Evolutionary conservation across 1,140 invertebrate species (phyloP).

Genomic region (Euwallacea similis): DNA sequence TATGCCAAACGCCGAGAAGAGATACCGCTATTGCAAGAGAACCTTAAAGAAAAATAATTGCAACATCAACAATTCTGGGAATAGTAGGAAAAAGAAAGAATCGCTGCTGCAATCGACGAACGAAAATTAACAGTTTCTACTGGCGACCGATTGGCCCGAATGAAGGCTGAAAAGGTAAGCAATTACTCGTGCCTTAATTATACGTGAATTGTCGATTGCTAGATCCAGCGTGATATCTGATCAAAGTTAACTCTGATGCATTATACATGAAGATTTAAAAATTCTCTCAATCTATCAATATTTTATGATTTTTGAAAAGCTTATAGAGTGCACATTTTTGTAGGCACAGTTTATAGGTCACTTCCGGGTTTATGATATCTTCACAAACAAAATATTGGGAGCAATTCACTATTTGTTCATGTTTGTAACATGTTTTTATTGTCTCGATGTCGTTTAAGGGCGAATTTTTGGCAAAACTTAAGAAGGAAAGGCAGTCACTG

Average conservation of each 20-base stretch:
- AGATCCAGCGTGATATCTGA: no score
- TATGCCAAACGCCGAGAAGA: conserved; percentile 92
- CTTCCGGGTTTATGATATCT: neutral
- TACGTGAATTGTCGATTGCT: no score
- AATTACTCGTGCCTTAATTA: neutral
- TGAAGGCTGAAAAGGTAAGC: conserved; percentile 71
- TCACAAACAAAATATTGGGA: neutral
- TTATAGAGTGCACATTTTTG: no score
- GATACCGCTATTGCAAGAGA: conserved; percentile 86
- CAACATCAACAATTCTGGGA: conserved; percentile 84
- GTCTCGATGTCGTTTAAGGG: conserved; percentile 53
- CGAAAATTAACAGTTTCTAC: conserved; percentile 82
- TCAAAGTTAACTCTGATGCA: no score
- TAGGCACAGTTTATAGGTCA: no score
- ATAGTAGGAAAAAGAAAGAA: conserved; percentile 84
- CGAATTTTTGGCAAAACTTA: conserved; percentile 75
- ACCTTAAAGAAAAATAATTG: conserved; percentile 81
- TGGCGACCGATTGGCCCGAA: conserved; percentile 74
- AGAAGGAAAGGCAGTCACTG: conserved; percentile 73
- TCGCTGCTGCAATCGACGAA: conserved; percentile 81
- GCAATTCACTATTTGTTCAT: neutral
- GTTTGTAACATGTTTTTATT: neutral
- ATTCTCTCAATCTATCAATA: no score
- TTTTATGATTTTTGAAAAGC: no score
- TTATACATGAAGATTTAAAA: no score